These are phyloP conservation scores for Pachyrhynchus sulphureomaculatus DNA, from an alignment of 1,140 invertebrate species.

Conservation along the genomic window DNA sequence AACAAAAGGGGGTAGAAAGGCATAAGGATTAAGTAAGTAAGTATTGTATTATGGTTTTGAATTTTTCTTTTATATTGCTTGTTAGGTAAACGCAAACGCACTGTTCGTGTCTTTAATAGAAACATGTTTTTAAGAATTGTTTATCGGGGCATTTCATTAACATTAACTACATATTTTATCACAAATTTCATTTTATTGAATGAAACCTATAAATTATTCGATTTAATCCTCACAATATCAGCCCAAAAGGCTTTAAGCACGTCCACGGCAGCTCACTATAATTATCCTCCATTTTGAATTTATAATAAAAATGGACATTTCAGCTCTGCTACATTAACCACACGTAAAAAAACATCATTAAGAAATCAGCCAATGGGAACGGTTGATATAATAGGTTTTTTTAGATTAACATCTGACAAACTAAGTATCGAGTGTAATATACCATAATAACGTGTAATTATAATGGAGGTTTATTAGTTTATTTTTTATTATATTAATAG, in stretches of 20 bases:
- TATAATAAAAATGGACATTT: conserved; percentile 50
- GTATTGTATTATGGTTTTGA: too few species aligned
- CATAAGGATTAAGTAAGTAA: too few species aligned
- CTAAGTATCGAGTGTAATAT: conserved; percentile 23
- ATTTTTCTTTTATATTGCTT: too few species aligned
- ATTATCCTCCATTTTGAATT: conserved; percentile 49
- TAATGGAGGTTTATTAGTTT: conserved; percentile 7
- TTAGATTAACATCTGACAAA: conserved; percentile 40
- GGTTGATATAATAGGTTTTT: conserved; percentile 47
- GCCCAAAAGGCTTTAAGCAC: background rate
- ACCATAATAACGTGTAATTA: conserved; percentile 15
- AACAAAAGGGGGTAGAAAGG: too few species aligned
- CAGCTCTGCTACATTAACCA: conserved; percentile 42
- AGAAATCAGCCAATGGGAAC: conserved; percentile 49
- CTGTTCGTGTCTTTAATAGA: too few species aligned
- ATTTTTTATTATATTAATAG: conserved; percentile 16
- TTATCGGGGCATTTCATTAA: too few species aligned
- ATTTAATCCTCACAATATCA: too few species aligned
- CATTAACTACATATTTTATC: too few species aligned
- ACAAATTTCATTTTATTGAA: too few species aligned
- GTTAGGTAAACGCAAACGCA: too few species aligned
- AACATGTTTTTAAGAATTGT: too few species aligned
- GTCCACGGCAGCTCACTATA: conserved; percentile 20
- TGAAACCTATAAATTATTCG: too few species aligned
- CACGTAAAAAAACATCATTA: conserved; percentile 51